Conservation (phyloP, 2,797 vertebrate species). For the Oryzias sinensis region DNA sequence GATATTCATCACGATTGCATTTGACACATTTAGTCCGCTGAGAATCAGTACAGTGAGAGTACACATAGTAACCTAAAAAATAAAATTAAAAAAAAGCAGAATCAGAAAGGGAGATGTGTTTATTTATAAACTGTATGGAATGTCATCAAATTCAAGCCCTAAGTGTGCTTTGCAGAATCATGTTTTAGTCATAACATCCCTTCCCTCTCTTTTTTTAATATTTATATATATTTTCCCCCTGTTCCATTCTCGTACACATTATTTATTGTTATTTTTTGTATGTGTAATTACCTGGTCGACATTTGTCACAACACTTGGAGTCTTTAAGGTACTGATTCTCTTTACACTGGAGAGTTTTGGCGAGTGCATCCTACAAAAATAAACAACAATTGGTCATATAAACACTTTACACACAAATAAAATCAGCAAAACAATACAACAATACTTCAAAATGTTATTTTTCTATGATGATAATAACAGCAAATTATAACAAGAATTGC, state of each 20-base stretch:
- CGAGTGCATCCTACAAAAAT: conserved; percentile 41
- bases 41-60: conserved; percentile 73
- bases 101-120: conserved; percentile 10
- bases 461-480: too few species aligned
- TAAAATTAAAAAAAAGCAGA: neutral
- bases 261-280: too few species aligned
- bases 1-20: conserved; percentile 83
- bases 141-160: neutral
- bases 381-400: neutral
- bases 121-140: neutral
- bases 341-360: conserved; percentile 62
- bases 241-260: neutral
- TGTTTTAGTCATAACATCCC: conserved; percentile 36
- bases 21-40: conserved; percentile 76
- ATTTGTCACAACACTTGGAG: conserved; percentile 73
- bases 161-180: conserved; percentile 22
- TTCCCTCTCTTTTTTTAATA: conserved; percentile 54
- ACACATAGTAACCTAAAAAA: conserved; percentile 79
- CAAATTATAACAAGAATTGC: too few species aligned
- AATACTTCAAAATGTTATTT: neutral
- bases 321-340: conserved; percentile 59
- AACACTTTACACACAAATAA: neutral
- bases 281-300: conserved; percentile 70
- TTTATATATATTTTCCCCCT: conserved; percentile 40
- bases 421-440: neutral